Evolutionary conservation across 37 sponge, comb jelly and placozoan genomes (phyloP), one percentile per base, ranked within the genome.

Genomic region (Oopsacas minuta): DNA sequence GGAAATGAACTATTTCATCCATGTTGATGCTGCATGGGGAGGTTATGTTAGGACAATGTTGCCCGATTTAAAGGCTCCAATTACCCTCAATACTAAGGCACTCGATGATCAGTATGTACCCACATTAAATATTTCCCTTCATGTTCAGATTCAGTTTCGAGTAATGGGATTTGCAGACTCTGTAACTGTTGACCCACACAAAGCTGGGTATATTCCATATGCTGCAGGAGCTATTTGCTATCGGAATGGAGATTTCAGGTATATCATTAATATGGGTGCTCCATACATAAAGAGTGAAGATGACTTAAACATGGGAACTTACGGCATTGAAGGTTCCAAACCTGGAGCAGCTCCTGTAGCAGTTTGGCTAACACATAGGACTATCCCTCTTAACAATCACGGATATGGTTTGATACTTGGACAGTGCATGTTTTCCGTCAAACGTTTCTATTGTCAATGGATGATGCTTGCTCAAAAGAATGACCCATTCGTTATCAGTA

Each of bases 171-270:
- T 85, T 23, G 85, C 85, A 36, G 85, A 85, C 85, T 36, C 85
- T 39, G 53, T 85, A 32, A 69, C 85, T 37, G 53, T 85, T 22
- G 85, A 85, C 36, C 85, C 85, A 0, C 85, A 85, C 85, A 85
- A 85, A 53, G 35, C 85, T 10, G 85, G 85, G 0, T 85, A 53
- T 36, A 52, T 52, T 36, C 85, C 85, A 1, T 85, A 85, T 37
- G 69, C 85, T 32, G 85, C 61, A 5, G 85, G 85, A 23, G 69
- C 69, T 8, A 53, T 85, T 25, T 85, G 85, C 85, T 85, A 85
- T 36, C 39, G 85, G 0, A 46, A 46, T 46, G 51, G 51, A 46
- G 51, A 46, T 17, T 46, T 46, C 51, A 12, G 51, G 17, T 46
- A 46, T 17, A 12, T 22, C 17, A 46, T 46, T 46, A 46, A 46